These are phyloP conservation scores for Lomographa bimaculata DNA, from an alignment of 2,888 invertebrate genomes.

Conservation along the genomic window DNA sequence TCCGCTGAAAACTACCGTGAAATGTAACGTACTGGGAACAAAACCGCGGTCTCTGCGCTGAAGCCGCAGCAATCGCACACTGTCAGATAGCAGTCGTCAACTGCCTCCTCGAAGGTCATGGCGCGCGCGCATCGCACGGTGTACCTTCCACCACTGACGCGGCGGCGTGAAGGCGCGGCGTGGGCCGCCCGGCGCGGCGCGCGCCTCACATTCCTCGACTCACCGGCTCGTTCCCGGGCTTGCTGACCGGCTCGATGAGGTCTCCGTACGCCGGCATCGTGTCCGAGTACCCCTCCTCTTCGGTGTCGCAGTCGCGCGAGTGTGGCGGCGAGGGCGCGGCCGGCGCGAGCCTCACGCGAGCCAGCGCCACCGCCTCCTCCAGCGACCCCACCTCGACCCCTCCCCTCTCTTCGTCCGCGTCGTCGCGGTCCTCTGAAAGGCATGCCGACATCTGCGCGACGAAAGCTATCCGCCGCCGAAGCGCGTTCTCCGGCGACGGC, in stretches of 20 bases:
- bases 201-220: conserved; percentile 45
- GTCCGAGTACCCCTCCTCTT: conserved; percentile 74
- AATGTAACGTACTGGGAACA: conserved; percentile 79
- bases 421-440: conserved; percentile 79
- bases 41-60: conserved; percentile 76
- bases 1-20: conserved; percentile 74
- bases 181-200: conserved; percentile 29
- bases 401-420: conserved; percentile 65
- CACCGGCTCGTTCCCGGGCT: conserved; percentile 62
- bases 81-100: conserved; percentile 74
- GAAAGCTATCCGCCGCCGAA: conserved; percentile 79
- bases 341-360: conserved; percentile 72
- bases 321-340: conserved; percentile 62
- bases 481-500: conserved; percentile 71
- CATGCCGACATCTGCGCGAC: conserved; percentile 79
- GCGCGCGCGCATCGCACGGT: conserved; percentile 78
- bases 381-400: conserved; percentile 71
- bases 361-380: conserved; percentile 80
- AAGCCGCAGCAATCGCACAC: conserved; percentile 83
- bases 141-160: conserved; percentile 60
- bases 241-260: conserved; percentile 72
- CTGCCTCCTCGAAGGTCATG: conserved; percentile 79
- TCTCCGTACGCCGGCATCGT: conserved; percentile 81
- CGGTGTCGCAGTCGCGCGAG: conserved; percentile 69
- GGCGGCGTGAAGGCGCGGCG: conserved; percentile 18